Base-by-base conservation (phyloP, 2,113 vertebrate species). In the Triplophysa tibetana region DNA sequence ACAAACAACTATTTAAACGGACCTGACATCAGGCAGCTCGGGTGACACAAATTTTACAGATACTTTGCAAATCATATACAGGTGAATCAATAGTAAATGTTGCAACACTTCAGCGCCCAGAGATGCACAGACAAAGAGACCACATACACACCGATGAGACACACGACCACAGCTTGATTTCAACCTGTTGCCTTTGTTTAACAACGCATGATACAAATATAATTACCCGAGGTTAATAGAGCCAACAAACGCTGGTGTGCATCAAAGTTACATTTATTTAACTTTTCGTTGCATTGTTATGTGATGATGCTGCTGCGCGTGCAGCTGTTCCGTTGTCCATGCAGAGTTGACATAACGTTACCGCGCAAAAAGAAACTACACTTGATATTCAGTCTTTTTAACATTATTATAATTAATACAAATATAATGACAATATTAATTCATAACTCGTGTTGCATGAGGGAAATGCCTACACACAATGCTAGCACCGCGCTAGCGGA, bases 401-500 rank as follows among this genome's bases (percentile, higher is more conserved):
- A 2, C 4, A 52, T 52, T 65, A 54, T 14, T 2, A 52, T n/a
- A 54, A 10, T 26, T 19, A 43, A 61, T 17, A 43, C 17, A 38
- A 62, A 48, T 48, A 48, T 29, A 45, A 77, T 38, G 17, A 52
- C 12, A 66, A 33, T 21, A 8, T 24, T 2, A 48, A 26, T 23
- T 48, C 24, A n/a, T 54, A 54, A 38, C 4, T 3, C 7, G 24
- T 52, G 62, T 21, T 64, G 45, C 26, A 61, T 38, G 61, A 29
- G n/a, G 45, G 19, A 77, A 77, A 77, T 65, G 14, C 75, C 75
- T 21, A 75, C 70, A 74, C n/a, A 43, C 16, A 14, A 10, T 19
- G 45, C 52, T 77, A 77, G 75, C 75, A 38, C 24, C 61, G 17
- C 75, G 75, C 75, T 77, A 77, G 29, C 75, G 75, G 19, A 58